Conservation (phyloP, 2,113 vertebrate genomes). For the human region GRCh38 chr5:9739001-9739500, state of each 20-base stretch:
- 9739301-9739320: neutral
- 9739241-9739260: neutral
- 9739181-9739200: neutral
- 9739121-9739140: neutral
- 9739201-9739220: neutral
- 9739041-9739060: neutral
- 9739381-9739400: neutral
- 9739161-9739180: neutral
- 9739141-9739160: neutral
- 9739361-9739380: too few relatives aligned
- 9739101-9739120: neutral
- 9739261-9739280: rapidly evolving
- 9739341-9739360: rapidly evolving
- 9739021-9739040: neutral
- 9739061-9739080: neutral
- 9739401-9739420: neutral
- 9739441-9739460: neutral
- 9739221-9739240: neutral
- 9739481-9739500: neutral
- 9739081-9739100: neutral
- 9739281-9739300: neutral
- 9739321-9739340: neutral
- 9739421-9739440: neutral
- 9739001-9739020: neutral
- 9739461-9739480: neutral